Evolutionary conservation across 2,113 vertebrate genomes (phyloP), one percentile per base, ranked within the genome.

Genomic region (Crotalus tigris): DNA sequence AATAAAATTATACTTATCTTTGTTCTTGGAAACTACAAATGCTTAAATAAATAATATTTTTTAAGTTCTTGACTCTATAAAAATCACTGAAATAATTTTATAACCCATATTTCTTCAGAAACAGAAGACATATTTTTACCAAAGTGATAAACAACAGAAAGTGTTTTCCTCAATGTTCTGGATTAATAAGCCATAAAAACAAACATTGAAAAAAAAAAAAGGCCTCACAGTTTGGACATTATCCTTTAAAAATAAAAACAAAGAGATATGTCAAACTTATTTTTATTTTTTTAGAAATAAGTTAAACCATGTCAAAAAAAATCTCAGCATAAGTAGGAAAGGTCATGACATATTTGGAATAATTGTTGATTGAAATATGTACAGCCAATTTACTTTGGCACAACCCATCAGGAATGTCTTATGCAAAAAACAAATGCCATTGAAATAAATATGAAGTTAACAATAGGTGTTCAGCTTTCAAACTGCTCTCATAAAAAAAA

Each of bases 171-270:
- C 59, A 10, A 90, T 91, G 94, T 95, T 95, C 95, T 57, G 91
- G 95, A 95, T 88, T 94, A 93, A 93, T 96, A 92, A 95, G 93
- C 93, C 94, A 94, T 94, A 96, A 98, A 96, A 96, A 94, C 87
- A 93, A 93, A 89, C 91, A 91, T 95, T 94, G 94, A 95, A 95
- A 95, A 96, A 96, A 95, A 96, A 96, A 93, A 92, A 44, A n/a
- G 57, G 90, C 90, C 64, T 94, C 85, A 90, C 91, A 95, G 96
- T 96, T 92, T 92, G 93, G 91, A 92, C 87, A 95, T 94, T 94
- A 75, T 95, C 93, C 90, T 81, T 51, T 1, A 51, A 96, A 85
- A 96, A 92, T 81, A 93, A 95, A 96, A 96, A 96, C 95, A 81
- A 39, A 81, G 13, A 33, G 33, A 81, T 39, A 96, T 95, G 95